Evolutionary conservation across 1,140 invertebrate genomes (phyloP).

Genomic region (Dendroctonus valens): DNA sequence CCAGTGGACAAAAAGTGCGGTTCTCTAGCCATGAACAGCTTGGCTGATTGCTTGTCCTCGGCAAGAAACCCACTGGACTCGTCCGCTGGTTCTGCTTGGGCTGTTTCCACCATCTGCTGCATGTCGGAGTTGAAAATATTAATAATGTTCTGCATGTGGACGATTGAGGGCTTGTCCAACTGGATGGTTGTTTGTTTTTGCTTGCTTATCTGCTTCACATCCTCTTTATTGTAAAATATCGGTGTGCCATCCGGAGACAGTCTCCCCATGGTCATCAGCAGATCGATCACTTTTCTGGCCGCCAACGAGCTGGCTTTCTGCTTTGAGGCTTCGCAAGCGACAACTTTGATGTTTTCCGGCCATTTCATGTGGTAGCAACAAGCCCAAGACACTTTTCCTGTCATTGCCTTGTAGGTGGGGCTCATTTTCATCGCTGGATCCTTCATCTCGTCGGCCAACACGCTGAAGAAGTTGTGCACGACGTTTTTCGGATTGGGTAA

Average conservation of each 20-base stretch:
- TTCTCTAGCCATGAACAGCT: conserved; percentile 7
- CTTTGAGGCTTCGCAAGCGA: conserved; percentile 39
- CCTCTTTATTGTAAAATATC: conserved; percentile 42
- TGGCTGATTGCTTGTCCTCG: conserved; percentile 1
- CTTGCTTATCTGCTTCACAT: conserved; percentile 38
- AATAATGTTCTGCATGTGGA: conserved; percentile 40
- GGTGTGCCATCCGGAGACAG: conserved; percentile 44
- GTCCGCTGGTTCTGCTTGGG: background rate
- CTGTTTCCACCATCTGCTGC: conserved; percentile 29
- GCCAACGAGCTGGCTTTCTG: conserved; percentile 45
- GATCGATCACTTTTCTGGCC: conserved; percentile 39
- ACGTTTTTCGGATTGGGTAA: conserved; percentile 39
- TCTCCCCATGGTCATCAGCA: conserved; percentile 39
- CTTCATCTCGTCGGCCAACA: conserved; percentile 35
- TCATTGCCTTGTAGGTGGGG: conserved; percentile 32
- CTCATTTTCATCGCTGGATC: conserved; percentile 31
- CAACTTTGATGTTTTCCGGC: conserved; percentile 42
- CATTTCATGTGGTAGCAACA: conserved; percentile 46
- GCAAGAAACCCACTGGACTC: conserved; percentile 19
- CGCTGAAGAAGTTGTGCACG: conserved; percentile 38
- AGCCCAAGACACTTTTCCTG: conserved; percentile 32
- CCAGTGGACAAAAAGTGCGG: conserved; percentile 35
- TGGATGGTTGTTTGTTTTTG: conserved; percentile 36
- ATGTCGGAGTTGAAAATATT: conserved; percentile 40
- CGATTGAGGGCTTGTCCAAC: conserved; percentile 29